These are phyloP conservation scores for Patella pellucida DNA, from an alignment of 2,888 invertebrate genomes.

Conservation along the genomic window DNA sequence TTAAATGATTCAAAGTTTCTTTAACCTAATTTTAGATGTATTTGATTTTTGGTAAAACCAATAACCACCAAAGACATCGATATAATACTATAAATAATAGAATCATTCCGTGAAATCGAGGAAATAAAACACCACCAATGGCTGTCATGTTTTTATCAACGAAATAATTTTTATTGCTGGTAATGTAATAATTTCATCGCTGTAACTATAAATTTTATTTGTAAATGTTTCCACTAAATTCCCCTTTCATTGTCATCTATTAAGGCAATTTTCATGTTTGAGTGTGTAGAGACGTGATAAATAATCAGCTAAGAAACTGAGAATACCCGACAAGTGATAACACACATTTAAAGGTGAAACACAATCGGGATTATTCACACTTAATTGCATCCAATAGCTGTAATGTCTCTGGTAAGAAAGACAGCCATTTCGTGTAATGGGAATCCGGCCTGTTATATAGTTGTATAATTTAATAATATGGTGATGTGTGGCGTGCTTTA, in stretches of 20 bases:
- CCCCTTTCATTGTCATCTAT: neutral
- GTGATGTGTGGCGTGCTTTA: constrained; percentile 9
- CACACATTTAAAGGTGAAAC: constrained; percentile 6
- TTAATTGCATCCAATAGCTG: constrained; percentile 7
- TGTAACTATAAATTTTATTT: neutral
- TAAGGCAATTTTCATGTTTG: constrained; percentile 5
- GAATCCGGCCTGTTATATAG: neutral
- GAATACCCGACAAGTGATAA: neutral
- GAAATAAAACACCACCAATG: too few species aligned
- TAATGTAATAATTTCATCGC: too few species aligned
- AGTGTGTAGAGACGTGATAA: constrained; percentile 7
- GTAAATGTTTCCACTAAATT: neutral
- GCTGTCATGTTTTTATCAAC: too few species aligned
- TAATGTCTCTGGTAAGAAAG: neutral
- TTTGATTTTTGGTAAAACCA: too few species aligned
- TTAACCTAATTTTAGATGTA: too few species aligned
- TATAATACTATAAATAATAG: too few species aligned
- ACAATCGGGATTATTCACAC: constrained; percentile 10
- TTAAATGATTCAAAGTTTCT: too few species aligned
- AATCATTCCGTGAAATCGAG: too few species aligned
- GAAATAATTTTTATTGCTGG: too few species aligned
- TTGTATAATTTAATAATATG: constrained; percentile 8
- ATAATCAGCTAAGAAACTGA: neutral
- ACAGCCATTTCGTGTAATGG: neutral
- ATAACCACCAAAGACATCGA: too few species aligned